Percentiles rank a stretch among this genome's conserved stretches.
Conservation (phyloP, 2,888 invertebrate species). For the Noctua janthe region DNA sequence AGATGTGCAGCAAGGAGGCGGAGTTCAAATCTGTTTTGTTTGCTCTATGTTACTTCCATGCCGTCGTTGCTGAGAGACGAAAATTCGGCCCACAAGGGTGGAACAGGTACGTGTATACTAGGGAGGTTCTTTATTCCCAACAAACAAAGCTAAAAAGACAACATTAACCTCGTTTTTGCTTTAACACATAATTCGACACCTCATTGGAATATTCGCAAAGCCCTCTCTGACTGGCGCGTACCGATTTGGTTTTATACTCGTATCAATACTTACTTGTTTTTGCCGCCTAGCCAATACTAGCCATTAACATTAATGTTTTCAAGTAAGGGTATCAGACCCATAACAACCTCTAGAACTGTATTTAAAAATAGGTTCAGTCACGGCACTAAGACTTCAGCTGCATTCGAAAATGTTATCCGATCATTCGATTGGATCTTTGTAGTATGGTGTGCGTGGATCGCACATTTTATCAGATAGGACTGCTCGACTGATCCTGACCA, state of each 20-base stretch:
- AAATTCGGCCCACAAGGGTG: conserved; percentile 99
- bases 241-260: not conserved
- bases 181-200: not conserved
- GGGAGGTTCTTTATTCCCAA: not conserved
- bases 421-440: no score
- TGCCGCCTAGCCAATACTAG: not conserved
- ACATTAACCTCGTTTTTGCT: not conserved
- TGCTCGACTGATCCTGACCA: not conserved
- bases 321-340: not conserved
- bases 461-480: not conserved
- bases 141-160: not conserved
- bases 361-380: no score
- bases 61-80: conserved; percentile 97
- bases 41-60: conserved; percentile 98
- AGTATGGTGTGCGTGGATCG: not conserved
- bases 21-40: conserved; percentile 98
- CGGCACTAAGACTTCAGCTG: not conserved
- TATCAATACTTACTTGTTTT: not conserved
- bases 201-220: not conserved
- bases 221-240: not conserved
- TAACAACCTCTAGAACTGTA: not conserved
- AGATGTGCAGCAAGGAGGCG: conserved; percentile 97
- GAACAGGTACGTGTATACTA: conserved; percentile 91
- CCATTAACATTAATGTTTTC: not conserved
- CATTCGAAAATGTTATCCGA: no score